A percentile compares a stretch with the other conserved stretches of the same genome.
phyloP scores from a whole-genome alignment of 2,113 vertebrate species.

The Mesembrinibis cayennensis region DNA sequence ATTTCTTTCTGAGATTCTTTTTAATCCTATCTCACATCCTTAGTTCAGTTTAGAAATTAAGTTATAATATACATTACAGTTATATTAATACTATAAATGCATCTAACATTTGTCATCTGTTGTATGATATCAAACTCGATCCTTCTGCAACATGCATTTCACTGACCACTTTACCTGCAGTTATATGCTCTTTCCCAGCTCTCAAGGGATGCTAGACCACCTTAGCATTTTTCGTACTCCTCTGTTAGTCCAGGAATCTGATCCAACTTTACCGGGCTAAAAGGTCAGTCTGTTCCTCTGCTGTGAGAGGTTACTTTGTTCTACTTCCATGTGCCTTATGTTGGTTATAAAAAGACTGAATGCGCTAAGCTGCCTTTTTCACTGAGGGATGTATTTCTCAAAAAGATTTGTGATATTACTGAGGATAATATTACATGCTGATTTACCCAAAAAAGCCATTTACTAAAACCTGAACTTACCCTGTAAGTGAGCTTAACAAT shows the following conservation, averaged over 20 bases:
- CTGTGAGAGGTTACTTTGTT: not conserved
- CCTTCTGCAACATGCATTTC: not conserved
- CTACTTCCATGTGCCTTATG: not conserved
- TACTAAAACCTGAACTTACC: not conserved
- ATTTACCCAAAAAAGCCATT: not conserved
- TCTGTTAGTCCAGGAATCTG: not conserved
- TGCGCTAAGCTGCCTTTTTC: not conserved
- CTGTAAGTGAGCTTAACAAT: not conserved
- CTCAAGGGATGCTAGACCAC: not conserved
- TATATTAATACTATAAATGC: not conserved
- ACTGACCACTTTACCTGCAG: not conserved
- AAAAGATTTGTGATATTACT: not conserved
- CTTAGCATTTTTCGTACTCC: not conserved
- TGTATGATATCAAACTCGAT: fast-evolving
- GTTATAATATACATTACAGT: not conserved
- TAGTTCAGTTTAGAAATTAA: not conserved
- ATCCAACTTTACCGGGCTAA: not conserved
- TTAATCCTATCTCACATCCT: not conserved
- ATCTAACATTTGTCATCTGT: not conserved
- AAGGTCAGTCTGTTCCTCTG: not conserved
- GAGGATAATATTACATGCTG: not conserved
- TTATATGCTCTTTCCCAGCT: not conserved
- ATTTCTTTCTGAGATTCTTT: not conserved
- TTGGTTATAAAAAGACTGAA: not conserved
- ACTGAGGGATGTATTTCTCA: not conserved